Base-by-base conservation (phyloP, 2,797 vertebrate species). In the Neomorphus geoffroyi region DNA sequence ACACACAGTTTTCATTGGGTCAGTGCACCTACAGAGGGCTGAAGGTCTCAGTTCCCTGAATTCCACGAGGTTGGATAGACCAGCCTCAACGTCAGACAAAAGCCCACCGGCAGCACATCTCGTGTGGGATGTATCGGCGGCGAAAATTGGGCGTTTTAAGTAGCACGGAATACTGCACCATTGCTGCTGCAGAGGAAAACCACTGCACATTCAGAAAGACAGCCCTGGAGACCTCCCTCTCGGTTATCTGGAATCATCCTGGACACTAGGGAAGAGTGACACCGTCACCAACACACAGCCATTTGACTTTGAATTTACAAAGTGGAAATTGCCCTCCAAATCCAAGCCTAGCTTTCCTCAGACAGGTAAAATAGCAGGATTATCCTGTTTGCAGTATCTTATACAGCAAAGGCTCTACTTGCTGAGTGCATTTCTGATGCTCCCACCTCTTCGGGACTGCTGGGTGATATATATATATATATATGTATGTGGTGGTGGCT, bases 61-160 rank as follows among this genome's bases (percentile, higher is more conserved):
- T 51, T 48, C 15, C 61, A 73, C 4, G 3, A 67, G 56, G 43
- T 6, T 48, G 56, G 19, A 14, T 3, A 39, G 70, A 56, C 48
- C 66, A 81, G 54, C 13, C 41, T 50, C 65, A 65, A 11, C 8
- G 1, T 30, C 89, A 45, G 60, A 50, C 6, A 12, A 6, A 33
- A 69, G 24, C n/a, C n/a, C 61, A 45, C 24, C 24, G 45, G 77
- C 33, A 56, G 21, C 57, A 27, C 32, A 8, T 2, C 33, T 23
- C 5, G 22, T 19, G 9, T 12, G 37, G 21, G 53, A 46, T 0
- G 0, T 3, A 2, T 2, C 0, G 0, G 43, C 24, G 27, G 13
- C 39, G 65, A 60, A 21, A 57, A 32, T 3, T 13, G 12, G 0
- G 19, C 37, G 39, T 30, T 22, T 18, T 15, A 43, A 50, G 10